Evolutionary conservation across 2,888 invertebrate species (phyloP).

Genomic region (Polylopha cassiicola): DNA sequence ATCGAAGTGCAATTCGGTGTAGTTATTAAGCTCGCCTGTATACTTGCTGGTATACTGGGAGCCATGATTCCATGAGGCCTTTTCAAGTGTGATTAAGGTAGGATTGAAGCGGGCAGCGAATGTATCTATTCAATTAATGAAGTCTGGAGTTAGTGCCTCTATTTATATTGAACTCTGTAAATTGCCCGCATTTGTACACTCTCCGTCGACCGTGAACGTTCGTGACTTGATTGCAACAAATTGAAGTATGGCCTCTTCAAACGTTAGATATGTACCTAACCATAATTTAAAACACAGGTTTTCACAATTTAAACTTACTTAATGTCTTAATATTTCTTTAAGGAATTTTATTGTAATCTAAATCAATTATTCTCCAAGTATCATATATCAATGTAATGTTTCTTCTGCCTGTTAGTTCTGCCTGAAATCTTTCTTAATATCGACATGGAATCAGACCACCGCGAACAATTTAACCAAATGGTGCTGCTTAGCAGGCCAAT

Average conservation of each 20-base stretch:
- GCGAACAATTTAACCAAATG: constrained; percentile 65
- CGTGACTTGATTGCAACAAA: constrained; percentile 45
- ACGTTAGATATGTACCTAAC: constrained; percentile 1
- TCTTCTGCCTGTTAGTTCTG: no score
- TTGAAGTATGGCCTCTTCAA: constrained; percentile 43
- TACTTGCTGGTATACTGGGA: constrained; percentile 42
- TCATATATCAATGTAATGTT: no score
- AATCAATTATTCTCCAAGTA: no score
- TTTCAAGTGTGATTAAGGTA: constrained; percentile 71
- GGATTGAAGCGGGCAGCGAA: constrained; percentile 65
- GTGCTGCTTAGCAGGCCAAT: constrained; percentile 68
- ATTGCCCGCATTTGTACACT: constrained; percentile 60
- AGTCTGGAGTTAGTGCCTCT: constrained; percentile 51
- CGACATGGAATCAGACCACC: constrained; percentile 56
- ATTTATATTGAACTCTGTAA: constrained; percentile 63
- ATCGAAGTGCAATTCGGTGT: constrained; percentile 64
- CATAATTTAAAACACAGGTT: constrained; percentile 9
- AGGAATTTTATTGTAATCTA: no score
- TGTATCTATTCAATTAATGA: constrained; percentile 75
- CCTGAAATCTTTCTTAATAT: constrained; percentile 35
- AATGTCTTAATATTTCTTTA: no score
- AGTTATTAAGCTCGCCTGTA: constrained; percentile 56
- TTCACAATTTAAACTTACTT: constrained; percentile 1
- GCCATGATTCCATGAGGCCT: constrained; percentile 50
- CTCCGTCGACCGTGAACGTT: constrained; percentile 33